phyloP scores from a whole-genome alignment of 53 echinoderm and acorn worm species.

The Glandiceps talaboti region DNA sequence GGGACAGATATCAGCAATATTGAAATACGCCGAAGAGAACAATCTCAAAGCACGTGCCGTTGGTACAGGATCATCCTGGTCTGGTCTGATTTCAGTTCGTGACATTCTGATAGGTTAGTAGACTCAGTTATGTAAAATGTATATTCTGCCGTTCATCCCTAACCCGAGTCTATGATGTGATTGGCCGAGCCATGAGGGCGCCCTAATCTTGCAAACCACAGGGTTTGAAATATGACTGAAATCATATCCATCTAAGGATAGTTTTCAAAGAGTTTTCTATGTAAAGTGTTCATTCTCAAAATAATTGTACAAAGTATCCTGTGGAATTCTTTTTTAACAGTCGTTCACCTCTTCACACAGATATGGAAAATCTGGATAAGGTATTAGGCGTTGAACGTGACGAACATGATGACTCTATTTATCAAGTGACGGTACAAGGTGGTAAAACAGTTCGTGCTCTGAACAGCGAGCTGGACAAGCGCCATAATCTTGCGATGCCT shows the following conservation, averaged over 20 bases:
- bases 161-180: too few relatives aligned
- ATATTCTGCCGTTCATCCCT: too few relatives aligned
- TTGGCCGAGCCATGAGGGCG: too few relatives aligned
- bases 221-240: background rate
- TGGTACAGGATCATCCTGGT: constrained; percentile 90
- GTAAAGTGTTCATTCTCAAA: too few relatives aligned
- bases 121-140: too few relatives aligned
- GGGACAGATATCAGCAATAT: constrained; percentile 66
- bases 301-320: too few relatives aligned
- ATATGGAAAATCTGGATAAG: constrained; percentile 63
- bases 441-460: constrained; percentile 85
- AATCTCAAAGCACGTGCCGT: constrained; percentile 74
- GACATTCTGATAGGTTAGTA: constrained; percentile 82
- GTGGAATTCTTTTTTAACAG: too few relatives aligned
- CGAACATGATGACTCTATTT: constrained; percentile 43
- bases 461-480: constrained; percentile 60
- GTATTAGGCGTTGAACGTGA: constrained; percentile 60
- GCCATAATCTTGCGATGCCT: constrained; percentile 71
- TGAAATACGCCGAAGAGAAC: constrained; percentile 58
- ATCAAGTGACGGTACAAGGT: constrained; percentile 80
- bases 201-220: background rate
- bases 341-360: constrained; percentile 24
- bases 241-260: too few relatives aligned
- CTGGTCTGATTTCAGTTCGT: constrained; percentile 76
- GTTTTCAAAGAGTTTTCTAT: too few relatives aligned